A percentile compares a stretch with the other conserved stretches of the same genome.
These are phyloP conservation scores for Taxidea taxus DNA, from an alignment of 2,113 vertebrate genomes.

Conservation along the genomic window DNA sequence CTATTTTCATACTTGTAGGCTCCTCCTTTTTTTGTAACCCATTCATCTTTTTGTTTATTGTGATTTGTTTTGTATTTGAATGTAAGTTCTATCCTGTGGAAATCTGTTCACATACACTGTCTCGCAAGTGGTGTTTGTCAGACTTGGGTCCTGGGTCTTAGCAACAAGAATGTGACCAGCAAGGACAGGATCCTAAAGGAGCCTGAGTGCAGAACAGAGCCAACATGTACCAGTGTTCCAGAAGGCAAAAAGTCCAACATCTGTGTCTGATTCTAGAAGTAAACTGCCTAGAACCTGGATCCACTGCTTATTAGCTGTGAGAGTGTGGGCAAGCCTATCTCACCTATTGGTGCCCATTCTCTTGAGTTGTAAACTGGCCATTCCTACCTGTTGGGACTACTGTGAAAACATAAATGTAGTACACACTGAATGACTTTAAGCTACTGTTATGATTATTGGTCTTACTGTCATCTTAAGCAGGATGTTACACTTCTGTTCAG, in stretches of 20 bases:
- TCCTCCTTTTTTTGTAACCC: background rate
- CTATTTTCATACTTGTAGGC: background rate
- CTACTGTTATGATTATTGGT: background rate
- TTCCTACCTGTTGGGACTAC: background rate
- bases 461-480: background rate
- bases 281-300: background rate
- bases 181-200: background rate
- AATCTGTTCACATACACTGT: background rate
- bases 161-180: background rate
- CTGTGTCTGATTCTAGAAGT: background rate
- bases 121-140: background rate
- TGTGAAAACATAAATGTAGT: background rate
- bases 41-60: background rate
- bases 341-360: background rate
- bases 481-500: background rate
- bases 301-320: background rate
- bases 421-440: background rate
- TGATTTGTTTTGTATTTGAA: background rate
- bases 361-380: background rate
- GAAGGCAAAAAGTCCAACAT: background rate
- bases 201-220: background rate
- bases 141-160: background rate
- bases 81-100: background rate
- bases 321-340: rapidly evolving
- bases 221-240: background rate